phyloP scores from a whole-genome alignment of 2,888 invertebrate species.

The Trimorus sp. region DNA sequence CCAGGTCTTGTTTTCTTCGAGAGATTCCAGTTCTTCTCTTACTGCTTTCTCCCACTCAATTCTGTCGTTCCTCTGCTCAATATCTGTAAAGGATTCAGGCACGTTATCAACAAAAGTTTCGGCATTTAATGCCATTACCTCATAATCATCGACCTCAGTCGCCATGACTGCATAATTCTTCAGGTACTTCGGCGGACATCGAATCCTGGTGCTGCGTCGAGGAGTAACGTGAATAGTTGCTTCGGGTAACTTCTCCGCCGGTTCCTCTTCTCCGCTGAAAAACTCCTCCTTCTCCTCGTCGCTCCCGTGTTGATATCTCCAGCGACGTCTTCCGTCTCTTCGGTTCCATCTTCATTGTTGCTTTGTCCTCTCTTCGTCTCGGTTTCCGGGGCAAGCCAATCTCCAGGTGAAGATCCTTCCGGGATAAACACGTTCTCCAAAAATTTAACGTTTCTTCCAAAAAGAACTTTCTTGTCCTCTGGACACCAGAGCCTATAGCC shows the following conservation, averaged over 20 bases:
- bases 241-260: constrained; percentile 6
- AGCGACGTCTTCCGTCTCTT: not conserved
- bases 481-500: constrained; percentile 68
- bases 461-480: constrained; percentile 8
- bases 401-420: constrained; percentile 27
- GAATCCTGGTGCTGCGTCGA: constrained; percentile 8
- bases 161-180: constrained; percentile 27
- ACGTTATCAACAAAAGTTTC: constrained; percentile 32
- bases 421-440: constrained; percentile 63
- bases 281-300: constrained; percentile 1
- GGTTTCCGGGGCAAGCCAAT: constrained; percentile 37
- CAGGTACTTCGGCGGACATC: constrained; percentile 4
- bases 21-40: not conserved
- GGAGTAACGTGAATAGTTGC: not conserved
- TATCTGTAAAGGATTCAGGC: constrained; percentile 40
- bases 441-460: constrained; percentile 69
- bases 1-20: constrained; percentile 13
- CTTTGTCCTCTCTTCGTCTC: constrained; percentile 13
- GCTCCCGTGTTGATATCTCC: not conserved
- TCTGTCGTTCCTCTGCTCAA: constrained; percentile 36
- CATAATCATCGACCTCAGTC: not conserved
- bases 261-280: not conserved
- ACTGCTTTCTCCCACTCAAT: not conserved
- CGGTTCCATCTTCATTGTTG: not conserved
- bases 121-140: constrained; percentile 18